Evolutionary conservation across 2,888 invertebrate genomes (phyloP), one percentile per base, ranked within the genome.

Genomic region (Leptinotarsa tumamoca): DNA sequence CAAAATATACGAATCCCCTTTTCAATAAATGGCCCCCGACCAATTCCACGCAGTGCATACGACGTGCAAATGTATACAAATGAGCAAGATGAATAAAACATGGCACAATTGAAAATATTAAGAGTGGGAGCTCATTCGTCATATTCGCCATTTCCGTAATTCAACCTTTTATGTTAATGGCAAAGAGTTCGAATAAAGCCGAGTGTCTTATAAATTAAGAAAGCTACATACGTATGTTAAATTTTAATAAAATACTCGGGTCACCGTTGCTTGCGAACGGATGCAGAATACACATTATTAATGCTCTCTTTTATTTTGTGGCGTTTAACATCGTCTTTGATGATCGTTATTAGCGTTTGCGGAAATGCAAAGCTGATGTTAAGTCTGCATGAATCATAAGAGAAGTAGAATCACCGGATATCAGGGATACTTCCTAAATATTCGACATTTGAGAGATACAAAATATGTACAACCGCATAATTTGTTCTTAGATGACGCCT

Each of bases 31-130:
- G 58, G 13, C 21, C 58, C 23, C 23, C 23, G 43, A 23, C 43
- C 27, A 67, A 67, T 71, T 52, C 72, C 76, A 79, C 73, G 74
- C 73, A 76, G 77, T 66, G 75, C 74, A 33, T 71, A 17, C 68
- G 74, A 78, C 73, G 74, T 76, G 78, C 79, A 75, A 77, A 79
- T 77, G 73, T 71, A 69, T 75, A 78, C 67, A 78, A 80, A 80
- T 74, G 78, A 77, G 80, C 80, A 79, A 81, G 79, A 82, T 84
- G 83, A 84, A 84, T 84, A 84, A 84, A 79, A 82, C 83, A 84
- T 84, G 75, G 69, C 74, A 80, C 82, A 83, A 83, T 82, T 84
- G 82, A 82, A 84, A 82, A 83, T 84, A 82, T 82, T 82, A 82
- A 82, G 82, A 82, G 84, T 84, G 77, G 82, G 84, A 80, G 80